Evolutionary conservation across 2,113 vertebrate genomes (phyloP).

Genomic region (Dinomys branickii): DNA sequence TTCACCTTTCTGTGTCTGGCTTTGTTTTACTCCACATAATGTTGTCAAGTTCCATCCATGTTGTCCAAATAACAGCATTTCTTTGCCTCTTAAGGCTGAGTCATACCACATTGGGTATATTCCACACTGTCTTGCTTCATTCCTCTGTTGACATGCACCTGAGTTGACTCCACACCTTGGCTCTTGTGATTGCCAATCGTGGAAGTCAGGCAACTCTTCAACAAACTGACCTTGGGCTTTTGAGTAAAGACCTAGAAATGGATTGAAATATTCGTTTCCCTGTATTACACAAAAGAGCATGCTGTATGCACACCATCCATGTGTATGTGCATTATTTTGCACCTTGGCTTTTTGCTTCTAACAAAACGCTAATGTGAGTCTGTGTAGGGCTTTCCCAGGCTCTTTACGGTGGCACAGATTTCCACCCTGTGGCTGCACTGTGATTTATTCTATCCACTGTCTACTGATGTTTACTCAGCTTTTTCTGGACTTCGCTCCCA

Average conservation of each 20-base stretch:
- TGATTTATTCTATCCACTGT: neutral
- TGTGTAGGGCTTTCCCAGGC: neutral
- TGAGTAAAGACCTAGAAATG: neutral
- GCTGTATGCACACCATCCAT: neutral
- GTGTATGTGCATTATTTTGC: neutral
- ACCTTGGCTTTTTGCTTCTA: neutral
- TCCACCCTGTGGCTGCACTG: neutral
- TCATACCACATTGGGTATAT: neutral
- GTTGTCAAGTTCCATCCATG: neutral
- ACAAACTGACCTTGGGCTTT: neutral
- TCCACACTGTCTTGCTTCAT: neutral
- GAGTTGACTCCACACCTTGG: no score
- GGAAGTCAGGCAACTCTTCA: neutral
- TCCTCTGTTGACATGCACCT: neutral
- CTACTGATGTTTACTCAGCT: neutral
- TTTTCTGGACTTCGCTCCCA: neutral
- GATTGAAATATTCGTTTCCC: neutral
- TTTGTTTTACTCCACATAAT: neutral
- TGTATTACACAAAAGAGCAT: neutral
- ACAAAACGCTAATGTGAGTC: neutral
- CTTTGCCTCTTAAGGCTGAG: neutral
- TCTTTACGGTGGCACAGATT: neutral
- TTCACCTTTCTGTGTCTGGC: neutral
- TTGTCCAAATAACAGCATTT: neutral
- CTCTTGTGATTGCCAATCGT: neutral